Evolutionary conservation across 2,797 vertebrate species (phyloP), one percentile per base, ranked within the genome.

Genomic region (Hemitrygon akajei): DNA sequence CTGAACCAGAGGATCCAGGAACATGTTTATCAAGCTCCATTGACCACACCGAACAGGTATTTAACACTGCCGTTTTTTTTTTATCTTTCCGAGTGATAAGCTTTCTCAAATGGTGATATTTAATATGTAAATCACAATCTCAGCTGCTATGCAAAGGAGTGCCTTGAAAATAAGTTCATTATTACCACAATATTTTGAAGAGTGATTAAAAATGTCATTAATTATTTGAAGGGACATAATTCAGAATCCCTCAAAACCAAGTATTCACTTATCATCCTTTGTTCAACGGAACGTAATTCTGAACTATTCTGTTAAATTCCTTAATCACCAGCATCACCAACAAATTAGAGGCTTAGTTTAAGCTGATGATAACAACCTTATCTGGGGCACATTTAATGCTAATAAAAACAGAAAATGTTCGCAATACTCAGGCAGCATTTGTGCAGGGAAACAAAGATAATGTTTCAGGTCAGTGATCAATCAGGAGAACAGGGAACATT

Each of bases 1-100:
- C 96, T 98, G 93, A 97, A 98, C 96, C 97, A 97, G 95, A 97
- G 97, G 95, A 97, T 97, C 95, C 96, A 97, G 0, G 97, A 98
- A 94, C 98, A 97, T 92, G 97, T 98, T 14, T 98, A 97, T 60
- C 97, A 97, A 30, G 97, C 97, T 66, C 98, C 98, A 6, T 97
- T 98, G 96, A 98, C 98, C 91, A 94, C 96, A 63, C 95, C 95
- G 94, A 95, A 94, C 94, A 96, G 95, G 96, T 97, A 40, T 66
- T 14, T 40, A 87, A 63, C 4, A 87, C 63, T 87, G 30, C 16
- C 63, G 14, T 7, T 7, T 87, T 87, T 16, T 34, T 58, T 87
- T 7, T n/a, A 77, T 30, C 30, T 18, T 5, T 18, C 6, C 18
- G 30, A 66, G 34, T 66, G 14, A 58, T 30, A 66, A 66, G 30